A percentile compares a stretch with the other conserved stretches of the same genome.
These are phyloP conservation scores for Xyrichtys novacula DNA, from an alignment of 2,797 vertebrate genomes.

Conservation along the genomic window DNA sequence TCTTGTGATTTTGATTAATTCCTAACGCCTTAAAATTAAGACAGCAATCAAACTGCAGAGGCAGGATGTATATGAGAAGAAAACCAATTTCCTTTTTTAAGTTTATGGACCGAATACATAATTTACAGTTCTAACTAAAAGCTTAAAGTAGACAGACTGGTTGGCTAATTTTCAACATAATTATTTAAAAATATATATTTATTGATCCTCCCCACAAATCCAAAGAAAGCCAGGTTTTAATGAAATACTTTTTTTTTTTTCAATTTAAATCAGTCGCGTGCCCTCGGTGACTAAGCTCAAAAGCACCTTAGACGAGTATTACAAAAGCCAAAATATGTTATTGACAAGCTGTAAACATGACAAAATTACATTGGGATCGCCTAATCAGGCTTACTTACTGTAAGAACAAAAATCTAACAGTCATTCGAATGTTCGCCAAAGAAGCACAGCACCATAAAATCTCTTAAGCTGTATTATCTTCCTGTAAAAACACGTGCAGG, in stretches of 20 bases:
- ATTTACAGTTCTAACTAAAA: neutral
- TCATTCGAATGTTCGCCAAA: conserved; percentile 38
- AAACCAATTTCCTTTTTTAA: too few species aligned
- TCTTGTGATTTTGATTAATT: conserved; percentile 75
- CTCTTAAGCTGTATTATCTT: conserved; percentile 70
- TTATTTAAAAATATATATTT: conserved; percentile 3
- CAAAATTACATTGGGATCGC: conserved; percentile 45
- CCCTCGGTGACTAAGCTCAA: conserved; percentile 54
- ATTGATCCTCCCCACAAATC: conserved; percentile 32
- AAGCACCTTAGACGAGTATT: conserved; percentile 52
- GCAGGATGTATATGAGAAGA: conserved; percentile 10
- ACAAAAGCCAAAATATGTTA: conserved; percentile 66
- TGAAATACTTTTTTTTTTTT: neutral
- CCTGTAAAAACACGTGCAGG: conserved; percentile 30
- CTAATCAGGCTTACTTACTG: conserved; percentile 66
- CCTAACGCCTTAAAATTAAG: conserved; percentile 67
- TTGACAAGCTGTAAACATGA: conserved; percentile 52
- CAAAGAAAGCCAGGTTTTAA: conserved; percentile 9
- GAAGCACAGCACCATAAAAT: conserved; percentile 45
- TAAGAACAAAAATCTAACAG: conserved; percentile 55
- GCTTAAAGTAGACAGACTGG: neutral
- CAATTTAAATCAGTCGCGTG: conserved; percentile 50
- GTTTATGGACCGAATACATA: neutral
- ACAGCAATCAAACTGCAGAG: conserved; percentile 27
- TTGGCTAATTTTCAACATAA: conserved; percentile 4